Evolutionary conservation across 2,888 invertebrate genomes (phyloP), one percentile per base, ranked within the genome.

Genomic region (Hemistola chrysoprasaria): DNA sequence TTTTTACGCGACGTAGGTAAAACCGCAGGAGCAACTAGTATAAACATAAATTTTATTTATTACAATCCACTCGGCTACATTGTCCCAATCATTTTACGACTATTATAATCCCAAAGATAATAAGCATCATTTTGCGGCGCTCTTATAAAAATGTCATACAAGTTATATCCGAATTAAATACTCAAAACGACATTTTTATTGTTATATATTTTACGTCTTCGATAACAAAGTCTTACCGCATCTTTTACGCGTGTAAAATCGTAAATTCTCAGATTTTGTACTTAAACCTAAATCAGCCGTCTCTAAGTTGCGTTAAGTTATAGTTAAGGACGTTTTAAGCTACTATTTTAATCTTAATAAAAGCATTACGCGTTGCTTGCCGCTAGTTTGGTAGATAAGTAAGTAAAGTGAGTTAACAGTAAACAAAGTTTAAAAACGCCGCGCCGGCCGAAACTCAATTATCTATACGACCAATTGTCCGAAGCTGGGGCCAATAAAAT

Each of bases 381-480:
- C 53, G 59, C 50, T 59, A 44, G 44, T 45, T 45, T 47, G 36
- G 26, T 40, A 47, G 72, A 77, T 69, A 73, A 72, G 39, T 59
- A 53, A 65, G 58, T 47, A 63, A 69, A 80, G 72, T 73, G 69
- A 65, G 60, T 47, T 73, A 80, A 77, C 79, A 75, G 79, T 77
- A 75, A 80, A 77, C 72, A 71, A 45, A 53, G 53, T 65, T 62
- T 60, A 68, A 48, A 78, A 70, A 70, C 54, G 63, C 72, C 74
- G 78, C 70, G 57, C 59, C 65, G 65, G 63, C 63, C 77, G 53
- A 84, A 82, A 80, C 79, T 83, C 86, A 86, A 87, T 87, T 87
- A 87, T 82, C 85, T 86, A 78, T 83, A 84, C 77, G 74, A 79
- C 81, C 86, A 82, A 86, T 87, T 86, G 86, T 86, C 82, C 70